Evolutionary conservation across 1,140 invertebrate species (phyloP).

Genomic region (Popillia japonica): DNA sequence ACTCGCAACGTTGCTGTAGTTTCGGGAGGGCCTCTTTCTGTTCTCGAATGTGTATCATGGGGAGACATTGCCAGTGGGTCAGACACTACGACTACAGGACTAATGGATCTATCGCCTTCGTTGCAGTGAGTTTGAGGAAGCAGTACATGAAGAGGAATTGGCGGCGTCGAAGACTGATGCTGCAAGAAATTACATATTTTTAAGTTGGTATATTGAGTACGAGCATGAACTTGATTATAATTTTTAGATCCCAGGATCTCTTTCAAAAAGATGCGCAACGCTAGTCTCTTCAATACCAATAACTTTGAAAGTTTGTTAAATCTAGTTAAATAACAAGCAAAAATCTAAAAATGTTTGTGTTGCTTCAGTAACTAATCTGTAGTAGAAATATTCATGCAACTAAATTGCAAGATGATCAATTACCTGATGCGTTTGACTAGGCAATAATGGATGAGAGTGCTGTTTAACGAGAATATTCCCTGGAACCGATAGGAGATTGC

Average conservation of each 20-base stretch:
- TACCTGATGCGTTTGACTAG: conserved; percentile 62
- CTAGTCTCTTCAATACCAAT: too few relatives aligned
- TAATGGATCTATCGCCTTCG: conserved; percentile 52
- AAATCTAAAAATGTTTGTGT: too few relatives aligned
- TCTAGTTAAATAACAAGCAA: too few relatives aligned
- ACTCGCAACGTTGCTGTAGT: conserved; percentile 60
- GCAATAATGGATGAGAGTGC: conserved; percentile 70
- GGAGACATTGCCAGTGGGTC: conserved; percentile 46
- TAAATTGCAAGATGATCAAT: too few relatives aligned
- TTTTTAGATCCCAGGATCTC: too few relatives aligned
- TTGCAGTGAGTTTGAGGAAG: conserved; percentile 11
- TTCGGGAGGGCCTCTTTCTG: conserved; percentile 52
- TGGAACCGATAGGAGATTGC: conserved; percentile 69
- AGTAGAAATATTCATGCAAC: too few relatives aligned
- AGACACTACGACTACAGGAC: conserved; percentile 58
- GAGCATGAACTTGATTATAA: too few relatives aligned
- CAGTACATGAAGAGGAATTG: conserved; percentile 50
- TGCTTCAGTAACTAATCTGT: too few relatives aligned
- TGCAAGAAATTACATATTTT: background rate
- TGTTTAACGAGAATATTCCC: conserved; percentile 70
- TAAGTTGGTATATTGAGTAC: background rate
- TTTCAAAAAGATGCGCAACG: too few relatives aligned
- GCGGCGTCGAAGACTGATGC: conserved; percentile 52
- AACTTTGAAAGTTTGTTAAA: too few relatives aligned
- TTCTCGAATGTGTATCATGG: conserved; percentile 47